Evolutionary conservation across 2,113 vertebrate genomes (phyloP), one percentile per base, ranked within the genome.

Genomic region (Toxotes jaculatrix): DNA sequence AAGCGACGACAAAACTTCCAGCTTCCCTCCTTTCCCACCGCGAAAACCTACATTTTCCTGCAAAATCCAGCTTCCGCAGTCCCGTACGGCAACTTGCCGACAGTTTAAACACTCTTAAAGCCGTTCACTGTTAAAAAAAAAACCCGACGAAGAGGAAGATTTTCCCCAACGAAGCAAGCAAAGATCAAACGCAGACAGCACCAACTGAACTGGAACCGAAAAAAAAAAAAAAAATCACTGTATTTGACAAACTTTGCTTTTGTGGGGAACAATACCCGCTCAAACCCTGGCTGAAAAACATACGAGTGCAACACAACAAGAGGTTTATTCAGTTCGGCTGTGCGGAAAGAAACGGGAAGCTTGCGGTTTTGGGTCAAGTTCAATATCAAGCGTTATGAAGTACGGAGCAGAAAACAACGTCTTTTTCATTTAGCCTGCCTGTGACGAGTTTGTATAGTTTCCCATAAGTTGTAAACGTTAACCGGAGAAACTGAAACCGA

Each of bases 1-100:
- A 83, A 79, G 87, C 85, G 64, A 72, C 75, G 87, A 78, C 56
- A 21, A 86, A 92, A 89, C 86, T 75, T 87, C 63, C 86, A 82
- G 1, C 76, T 34, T 31, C 31, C 51, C 38, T 62, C 45, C 16
- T 60, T 45, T 42, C 3, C n/a, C 63, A 43, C 14, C 66, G 61
- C 42, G 3, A 21, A 68, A 61, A 32, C 43, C 60, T 31, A 56
- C 27, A 1, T 51, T 34, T 67, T 57, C 45, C 53, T 42, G 1
- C 0, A 0, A 13, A 3, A 10, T 16, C 16, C 12, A 16, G 4
- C 60, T 7, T 5, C 1, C 13, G 0, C 0, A 11, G 9, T 34
- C 63, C 16, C 9, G 57, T 1, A 0, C 31, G 3, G 1, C 10
- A 6, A 69, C 73, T 77, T 45, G 45, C 21, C 0, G 12, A 4